These are phyloP conservation scores for Diachasma alloeum DNA, from an alignment of 1,140 invertebrate genomes.

Conservation along the genomic window DNA sequence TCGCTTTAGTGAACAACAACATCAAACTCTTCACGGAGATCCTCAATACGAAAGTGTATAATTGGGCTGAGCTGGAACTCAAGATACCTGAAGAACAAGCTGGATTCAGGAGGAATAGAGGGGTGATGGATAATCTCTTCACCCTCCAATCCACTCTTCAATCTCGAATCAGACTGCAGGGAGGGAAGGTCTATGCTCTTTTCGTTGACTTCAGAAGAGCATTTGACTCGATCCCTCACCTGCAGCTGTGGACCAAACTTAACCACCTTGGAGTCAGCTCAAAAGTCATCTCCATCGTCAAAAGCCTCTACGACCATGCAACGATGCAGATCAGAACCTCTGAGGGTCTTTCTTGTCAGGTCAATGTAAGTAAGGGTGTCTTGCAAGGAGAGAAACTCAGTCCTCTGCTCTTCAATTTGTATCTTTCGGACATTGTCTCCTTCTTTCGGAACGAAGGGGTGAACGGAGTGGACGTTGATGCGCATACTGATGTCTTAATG, in stretches of 20 bases:
- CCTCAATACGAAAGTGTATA: constrained; percentile 14
- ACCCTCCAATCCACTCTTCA: constrained; percentile 20
- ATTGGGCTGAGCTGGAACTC: constrained; percentile 27
- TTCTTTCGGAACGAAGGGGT: not conserved
- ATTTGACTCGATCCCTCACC: constrained; percentile 30
- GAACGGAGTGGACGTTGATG: constrained; percentile 7
- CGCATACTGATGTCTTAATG: constrained; percentile 1
- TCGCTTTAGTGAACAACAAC: constrained; percentile 5
- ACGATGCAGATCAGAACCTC: constrained; percentile 10
- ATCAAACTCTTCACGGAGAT: constrained; percentile 34
- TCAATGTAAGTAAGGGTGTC: constrained; percentile 24
- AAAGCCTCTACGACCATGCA: constrained; percentile 27
- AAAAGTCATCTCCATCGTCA: constrained; percentile 31
- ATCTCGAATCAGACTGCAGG: not conserved
- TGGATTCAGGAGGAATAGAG: constrained; percentile 13
- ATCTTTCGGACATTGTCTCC: constrained; percentile 29
- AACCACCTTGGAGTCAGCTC: constrained; percentile 20
- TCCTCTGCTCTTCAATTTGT: constrained; percentile 30
- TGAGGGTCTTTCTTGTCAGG: not conserved
- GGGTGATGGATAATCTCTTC: constrained; percentile 31
- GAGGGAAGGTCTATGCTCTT: constrained; percentile 27
- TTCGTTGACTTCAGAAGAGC: constrained; percentile 30
- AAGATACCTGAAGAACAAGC: constrained; percentile 36
- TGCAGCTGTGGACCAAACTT: constrained; percentile 32
- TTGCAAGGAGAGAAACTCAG: too few species aligned